Evolutionary conservation across 2,888 invertebrate genomes (phyloP), one percentile per base, ranked within the genome.

Genomic region (Apotomis turbidana): DNA sequence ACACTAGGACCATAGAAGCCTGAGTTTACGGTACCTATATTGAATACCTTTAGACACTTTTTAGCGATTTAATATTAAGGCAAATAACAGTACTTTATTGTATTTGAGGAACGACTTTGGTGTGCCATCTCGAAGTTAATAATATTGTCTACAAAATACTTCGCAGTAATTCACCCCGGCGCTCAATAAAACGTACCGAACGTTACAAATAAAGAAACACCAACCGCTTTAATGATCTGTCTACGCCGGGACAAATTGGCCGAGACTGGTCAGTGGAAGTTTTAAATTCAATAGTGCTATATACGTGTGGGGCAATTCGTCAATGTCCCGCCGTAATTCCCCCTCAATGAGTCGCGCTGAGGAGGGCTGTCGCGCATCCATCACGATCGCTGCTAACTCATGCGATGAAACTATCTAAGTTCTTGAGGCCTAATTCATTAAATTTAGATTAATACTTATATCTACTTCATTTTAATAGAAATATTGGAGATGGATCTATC

Each of bases 241-340:
- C 71, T 46, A 27, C 71, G 67, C 51, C 49, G 55, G 68, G 72
- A 72, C 72, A 72, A 72, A 72, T 72, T 68, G 72, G 62, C 68
- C 41, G 62, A 68, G 76, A 75, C 76, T 76, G 70, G 62, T 57
- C 55, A 60, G 67, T 75, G 66, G 68, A 74, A 77, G 87, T 91
- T 91, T 91, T 90, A 91, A 90, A 90, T 90, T 88, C 86, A 87
- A 89, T 86, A 86, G 87, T 73, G 73, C 85, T 90, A 90, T 89
- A 89, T 88, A 84, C 86, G 84, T 85, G 87, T 85, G 82, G 85
- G 82, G 89, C 88, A 87, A 92, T 92, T 87, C 90, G 90, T 92
- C 91, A 91, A 90, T 87, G 93, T 91, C 91, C 81, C 83, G 82
- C 85, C 87, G 88, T 92, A 92, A 92, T 91, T 90, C 91, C 83